Conservation (phyloP, 2,888 invertebrate species). For the Lasioglossum calceatum region DNA sequence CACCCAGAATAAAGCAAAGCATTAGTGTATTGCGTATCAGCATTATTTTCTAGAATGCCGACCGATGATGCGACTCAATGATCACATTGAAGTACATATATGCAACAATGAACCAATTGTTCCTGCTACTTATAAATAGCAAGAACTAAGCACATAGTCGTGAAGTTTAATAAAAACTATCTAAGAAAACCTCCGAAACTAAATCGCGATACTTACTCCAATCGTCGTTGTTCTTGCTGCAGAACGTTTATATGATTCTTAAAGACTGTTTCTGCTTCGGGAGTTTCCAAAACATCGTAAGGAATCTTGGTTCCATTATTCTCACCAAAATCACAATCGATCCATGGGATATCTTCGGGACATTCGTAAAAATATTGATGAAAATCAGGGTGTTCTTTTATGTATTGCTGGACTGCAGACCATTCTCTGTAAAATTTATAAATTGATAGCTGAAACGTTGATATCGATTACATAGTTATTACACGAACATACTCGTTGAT, state of each 20-base stretch:
- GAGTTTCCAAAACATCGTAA: conserved; percentile 95
- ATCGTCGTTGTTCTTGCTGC: conserved; percentile 95
- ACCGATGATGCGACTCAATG: conserved; percentile 36
- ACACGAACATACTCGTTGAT: conserved; percentile 81
- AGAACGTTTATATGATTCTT: conserved; percentile 96
- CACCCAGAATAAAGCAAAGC: conserved; percentile 84
- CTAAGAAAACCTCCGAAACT: background rate
- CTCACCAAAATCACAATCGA: conserved; percentile 89
- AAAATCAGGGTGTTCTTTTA: conserved; percentile 97
- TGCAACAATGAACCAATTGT: conserved; percentile 25
- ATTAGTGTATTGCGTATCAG: conserved; percentile 73
- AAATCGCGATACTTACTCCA: conserved; percentile 90
- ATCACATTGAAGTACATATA: conserved; percentile 39
- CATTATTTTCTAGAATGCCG: conserved; percentile 56
- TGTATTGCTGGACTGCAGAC: conserved; percentile 93
- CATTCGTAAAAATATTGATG: conserved; percentile 96
- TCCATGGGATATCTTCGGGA: conserved; percentile 91
- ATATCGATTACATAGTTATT: background rate
- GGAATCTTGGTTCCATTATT: conserved; percentile 93
- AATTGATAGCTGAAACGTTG: background rate
- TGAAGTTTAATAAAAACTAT: conserved; percentile 14
- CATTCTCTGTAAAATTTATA: conserved; percentile 89
- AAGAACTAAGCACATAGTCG: conserved; percentile 29
- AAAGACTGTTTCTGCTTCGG: conserved; percentile 96
- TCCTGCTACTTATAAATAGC: conserved; percentile 32